Evolutionary conservation across 2,797 vertebrate genomes (phyloP), one percentile per base, ranked within the genome.

Genomic region (Borostomias antarcticus): DNA sequence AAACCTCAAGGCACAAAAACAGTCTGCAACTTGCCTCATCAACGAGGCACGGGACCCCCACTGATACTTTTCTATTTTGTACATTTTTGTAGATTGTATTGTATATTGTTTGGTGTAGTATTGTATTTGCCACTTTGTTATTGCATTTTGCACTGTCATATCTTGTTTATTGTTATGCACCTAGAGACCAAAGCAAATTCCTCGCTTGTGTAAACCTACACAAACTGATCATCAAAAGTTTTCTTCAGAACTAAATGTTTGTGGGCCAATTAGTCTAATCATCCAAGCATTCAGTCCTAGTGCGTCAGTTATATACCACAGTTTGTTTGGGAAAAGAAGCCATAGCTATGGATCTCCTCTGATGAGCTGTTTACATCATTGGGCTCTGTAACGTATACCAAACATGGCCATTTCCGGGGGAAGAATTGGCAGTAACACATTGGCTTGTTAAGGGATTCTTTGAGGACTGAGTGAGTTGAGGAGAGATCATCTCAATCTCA

Each of bases 401-500:
- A 30, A 37, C 10, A 10, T n/a, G 1, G 4, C 25, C 52, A 15
- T 30, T 60, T 4, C n/a, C 26, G 2, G 51, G 3, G 4, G 23
- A 29, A 23, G 15, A 7, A 40, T n/a, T 35, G 30, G 25, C 57
- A 10, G 0, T 2, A 21, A 29, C 2, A 37, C 48, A 25, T 43
- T 29, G 28, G 6, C 70, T 62, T 61, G 35, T 57, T 74, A 21
- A 17, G 33, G 65, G 65, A 71, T 0, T n/a, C 4, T 8, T 17
- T 52, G 58, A 70, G 65, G 43, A 76, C 74, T 59, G 26, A 35
- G 54, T 19, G 53, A 57, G 40, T 25, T 62, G 59, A 19, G 54
- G 43, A 65, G 40, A 72, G 21, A 64, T 19, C 0, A 77, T 61
- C n/a, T n/a, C 53, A 53, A 17, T 43, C 21, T 33, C 43, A 53